Conservation (phyloP, 2,113 vertebrate genomes). For the Sylvia atricapilla region DNA sequence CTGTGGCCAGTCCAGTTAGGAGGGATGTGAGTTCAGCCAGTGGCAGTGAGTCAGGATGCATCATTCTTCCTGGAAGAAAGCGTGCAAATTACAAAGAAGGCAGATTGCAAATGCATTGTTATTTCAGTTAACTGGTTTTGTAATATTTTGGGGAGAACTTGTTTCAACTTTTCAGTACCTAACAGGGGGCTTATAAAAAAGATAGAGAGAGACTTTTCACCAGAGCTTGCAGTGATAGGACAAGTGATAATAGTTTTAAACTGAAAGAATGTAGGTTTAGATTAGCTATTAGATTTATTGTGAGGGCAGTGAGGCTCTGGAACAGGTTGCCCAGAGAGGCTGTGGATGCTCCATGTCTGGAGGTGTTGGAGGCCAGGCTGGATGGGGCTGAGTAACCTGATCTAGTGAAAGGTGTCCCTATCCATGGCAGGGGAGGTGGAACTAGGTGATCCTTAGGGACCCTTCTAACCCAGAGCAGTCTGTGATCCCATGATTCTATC, state of each 20-base stretch:
- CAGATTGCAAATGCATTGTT: fast-evolving
- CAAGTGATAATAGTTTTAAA: neutral
- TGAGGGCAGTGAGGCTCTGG: neutral
- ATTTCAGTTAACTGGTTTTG: neutral
- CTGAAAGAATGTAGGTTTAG: neutral
- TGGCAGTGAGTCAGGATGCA: neutral
- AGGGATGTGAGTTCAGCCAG: neutral
- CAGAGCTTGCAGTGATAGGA: neutral
- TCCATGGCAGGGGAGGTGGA: fast-evolving
- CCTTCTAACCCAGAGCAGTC: neutral
- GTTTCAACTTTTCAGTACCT: neutral
- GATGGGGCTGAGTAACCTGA: neutral
- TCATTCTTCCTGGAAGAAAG: neutral
- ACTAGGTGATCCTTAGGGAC: neutral
- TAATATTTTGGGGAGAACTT: neutral
- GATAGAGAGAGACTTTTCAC: neutral
- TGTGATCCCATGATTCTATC: neutral
- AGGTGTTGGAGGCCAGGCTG: neutral
- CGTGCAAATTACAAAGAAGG: neutral
- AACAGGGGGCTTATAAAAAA: neutral
- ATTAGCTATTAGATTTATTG: neutral
- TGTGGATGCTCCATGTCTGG: neutral
- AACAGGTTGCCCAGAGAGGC: neutral
- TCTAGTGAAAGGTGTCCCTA: neutral
- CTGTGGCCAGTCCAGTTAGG: neutral